phyloP scores from a whole-genome alignment of 1,140 invertebrate species.

The Rhopalosiphum padi region DNA sequence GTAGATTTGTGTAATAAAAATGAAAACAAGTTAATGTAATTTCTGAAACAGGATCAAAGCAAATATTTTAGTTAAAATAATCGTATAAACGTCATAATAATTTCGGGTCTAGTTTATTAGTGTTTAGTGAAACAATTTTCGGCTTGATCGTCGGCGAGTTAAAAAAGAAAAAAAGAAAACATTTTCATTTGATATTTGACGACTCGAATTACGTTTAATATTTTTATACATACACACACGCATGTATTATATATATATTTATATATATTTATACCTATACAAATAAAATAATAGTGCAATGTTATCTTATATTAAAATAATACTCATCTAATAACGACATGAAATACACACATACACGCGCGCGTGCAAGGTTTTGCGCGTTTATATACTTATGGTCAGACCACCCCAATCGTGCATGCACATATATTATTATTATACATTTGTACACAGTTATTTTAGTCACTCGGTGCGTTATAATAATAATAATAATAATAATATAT shows the following conservation, averaged over 20 bases:
- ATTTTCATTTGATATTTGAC: not conserved
- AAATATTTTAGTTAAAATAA: slow-evolving; percentile 33
- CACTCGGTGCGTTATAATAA: not conserved
- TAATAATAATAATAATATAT: slow-evolving; percentile 8
- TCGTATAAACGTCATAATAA: slow-evolving; percentile 31
- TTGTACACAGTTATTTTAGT: slow-evolving; percentile 15
- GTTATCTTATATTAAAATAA: not conserved
- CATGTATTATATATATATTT: not conserved
- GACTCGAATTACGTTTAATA: not conserved
- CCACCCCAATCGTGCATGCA: not conserved
- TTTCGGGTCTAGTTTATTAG: slow-evolving; percentile 31
- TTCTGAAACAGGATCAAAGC: slow-evolving; percentile 42
- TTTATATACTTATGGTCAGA: not conserved
- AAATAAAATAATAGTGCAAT: not conserved
- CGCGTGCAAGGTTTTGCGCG: not conserved
- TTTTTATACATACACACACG: not conserved
- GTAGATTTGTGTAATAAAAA: slow-evolving; percentile 32
- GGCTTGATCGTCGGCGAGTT: not conserved
- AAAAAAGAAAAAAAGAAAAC: not conserved
- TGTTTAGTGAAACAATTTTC: slow-evolving; percentile 25
- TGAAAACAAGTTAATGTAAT: slow-evolving; percentile 36
- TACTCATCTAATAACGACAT: not conserved
- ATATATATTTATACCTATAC: not conserved
- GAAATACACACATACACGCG: too few species aligned
- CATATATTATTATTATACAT: not conserved